A percentile compares a stretch with the other conserved stretches of the same genome.
phyloP scores from a whole-genome alignment of 2,888 invertebrate species.

The Ditylenchus weischeri region DNA sequence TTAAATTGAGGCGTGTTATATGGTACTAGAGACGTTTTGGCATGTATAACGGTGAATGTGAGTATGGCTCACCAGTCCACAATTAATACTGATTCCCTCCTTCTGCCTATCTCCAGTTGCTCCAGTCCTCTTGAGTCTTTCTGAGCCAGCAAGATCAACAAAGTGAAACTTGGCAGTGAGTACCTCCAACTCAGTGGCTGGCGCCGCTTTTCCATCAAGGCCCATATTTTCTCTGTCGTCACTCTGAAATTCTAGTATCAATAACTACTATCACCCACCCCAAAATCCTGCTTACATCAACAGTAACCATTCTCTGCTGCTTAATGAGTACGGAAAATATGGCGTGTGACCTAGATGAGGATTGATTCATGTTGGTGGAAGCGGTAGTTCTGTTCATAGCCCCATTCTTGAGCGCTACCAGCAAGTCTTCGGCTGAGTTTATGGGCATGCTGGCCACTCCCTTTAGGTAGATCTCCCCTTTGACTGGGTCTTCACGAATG shows the following conservation, averaged over 20 bases:
- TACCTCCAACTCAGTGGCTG: constrained; percentile 68
- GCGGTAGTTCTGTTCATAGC: constrained; percentile 93
- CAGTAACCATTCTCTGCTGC: constrained; percentile 38
- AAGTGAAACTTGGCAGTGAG: constrained; percentile 96
- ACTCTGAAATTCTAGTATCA: neutral
- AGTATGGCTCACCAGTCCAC: constrained; percentile 71
- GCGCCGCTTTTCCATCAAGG: constrained; percentile 2
- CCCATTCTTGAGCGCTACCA: constrained; percentile 82
- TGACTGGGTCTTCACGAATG: constrained; percentile 48
- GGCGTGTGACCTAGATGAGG: constrained; percentile 92
- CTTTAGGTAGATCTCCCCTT: constrained; percentile 81
- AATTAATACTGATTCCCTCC: constrained; percentile 97
- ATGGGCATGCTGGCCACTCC: constrained; percentile 70
- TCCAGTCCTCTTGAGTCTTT: constrained; percentile 89
- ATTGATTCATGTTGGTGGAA: constrained; percentile 97
- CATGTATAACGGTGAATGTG: no score
- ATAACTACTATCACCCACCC: neutral
- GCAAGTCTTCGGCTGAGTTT: constrained; percentile 61
- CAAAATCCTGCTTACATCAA: neutral
- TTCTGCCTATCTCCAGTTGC: constrained; percentile 93
- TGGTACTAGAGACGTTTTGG: no score
- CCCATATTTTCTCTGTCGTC: constrained; percentile 9
- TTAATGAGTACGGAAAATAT: constrained; percentile 76
- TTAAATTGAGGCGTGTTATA: no score
- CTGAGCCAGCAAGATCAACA: constrained; percentile 96